These are phyloP conservation scores for Hippotragus niger DNA, from an alignment of 2,113 vertebrate species.

Conservation along the genomic window DNA sequence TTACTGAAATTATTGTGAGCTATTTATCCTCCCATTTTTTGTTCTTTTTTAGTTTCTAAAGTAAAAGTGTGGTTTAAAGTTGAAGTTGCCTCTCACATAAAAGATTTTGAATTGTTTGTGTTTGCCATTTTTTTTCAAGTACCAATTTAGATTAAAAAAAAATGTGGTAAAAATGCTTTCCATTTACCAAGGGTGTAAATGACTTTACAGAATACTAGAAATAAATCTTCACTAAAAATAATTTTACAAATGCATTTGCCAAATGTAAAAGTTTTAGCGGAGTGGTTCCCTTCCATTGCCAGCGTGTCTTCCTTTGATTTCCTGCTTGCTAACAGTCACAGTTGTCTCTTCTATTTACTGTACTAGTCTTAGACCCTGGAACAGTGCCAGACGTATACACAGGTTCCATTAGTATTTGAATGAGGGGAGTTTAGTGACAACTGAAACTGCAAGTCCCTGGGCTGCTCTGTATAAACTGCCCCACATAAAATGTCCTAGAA, in stretches of 20 bases:
- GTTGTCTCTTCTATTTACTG: not conserved
- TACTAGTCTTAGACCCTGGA: not conserved
- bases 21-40: not conserved
- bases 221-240: not conserved
- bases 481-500: not conserved
- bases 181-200: not conserved
- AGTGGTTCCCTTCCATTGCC: not conserved
- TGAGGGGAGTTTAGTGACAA: not conserved
- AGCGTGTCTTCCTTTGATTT: not conserved
- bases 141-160: not conserved
- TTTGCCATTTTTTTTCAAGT: not conserved
- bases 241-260: not conserved
- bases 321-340: not conserved
- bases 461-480: not conserved
- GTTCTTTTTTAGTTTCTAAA: not conserved
- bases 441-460: not conserved
- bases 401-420: not conserved
- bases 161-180: not conserved
- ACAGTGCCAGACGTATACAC: not conserved
- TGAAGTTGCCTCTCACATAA: not conserved
- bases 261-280: not conserved
- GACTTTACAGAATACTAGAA: constrained; percentile 19
- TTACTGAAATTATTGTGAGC: constrained; percentile 26
- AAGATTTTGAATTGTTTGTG: constrained; percentile 13
- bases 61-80: not conserved